These are phyloP conservation scores for Eulemur albifrons DNA, from an alignment of 2,797 vertebrate species.

Conservation along the genomic window DNA sequence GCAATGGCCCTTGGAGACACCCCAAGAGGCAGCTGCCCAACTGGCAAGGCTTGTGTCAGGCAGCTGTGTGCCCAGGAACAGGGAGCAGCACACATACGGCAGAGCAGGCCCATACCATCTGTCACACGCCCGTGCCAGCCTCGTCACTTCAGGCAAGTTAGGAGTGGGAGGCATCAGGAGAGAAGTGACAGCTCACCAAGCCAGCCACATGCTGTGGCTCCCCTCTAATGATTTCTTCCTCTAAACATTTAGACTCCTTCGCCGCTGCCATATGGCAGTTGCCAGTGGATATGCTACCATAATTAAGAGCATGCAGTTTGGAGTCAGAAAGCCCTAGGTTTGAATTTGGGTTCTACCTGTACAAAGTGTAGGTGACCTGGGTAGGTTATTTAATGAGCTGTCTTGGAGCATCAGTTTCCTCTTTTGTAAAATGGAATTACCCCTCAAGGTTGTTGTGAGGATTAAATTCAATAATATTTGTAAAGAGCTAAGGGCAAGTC, in stretches of 20 bases:
- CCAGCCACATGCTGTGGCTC: conserved; percentile 7
- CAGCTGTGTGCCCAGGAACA: conserved; percentile 72
- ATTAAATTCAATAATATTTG: conserved; percentile 31
- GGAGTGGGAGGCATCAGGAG: conserved; percentile 43
- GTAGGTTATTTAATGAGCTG: background rate
- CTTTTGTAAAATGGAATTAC: conserved; percentile 35
- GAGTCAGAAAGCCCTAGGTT: background rate
- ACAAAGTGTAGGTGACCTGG: background rate
- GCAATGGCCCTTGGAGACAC: conserved; percentile 52
- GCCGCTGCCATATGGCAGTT: background rate
- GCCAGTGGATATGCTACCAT: background rate
- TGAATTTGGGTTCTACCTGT: background rate
- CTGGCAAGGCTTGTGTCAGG: conserved; percentile 57
- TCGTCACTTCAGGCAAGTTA: conserved; percentile 58
- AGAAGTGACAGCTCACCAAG: conserved; percentile 43
- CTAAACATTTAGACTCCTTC: conserved; percentile 28
- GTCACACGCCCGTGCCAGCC: conserved; percentile 43
- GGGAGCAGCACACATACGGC: conserved; percentile 35
- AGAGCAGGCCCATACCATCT: conserved; percentile 57
- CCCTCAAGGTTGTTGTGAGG: background rate
- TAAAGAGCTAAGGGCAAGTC: background rate
- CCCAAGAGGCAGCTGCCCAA: conserved; percentile 66
- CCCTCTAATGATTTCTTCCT: conserved; percentile 16
- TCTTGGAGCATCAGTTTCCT: background rate
- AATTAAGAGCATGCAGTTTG: background rate